These are phyloP conservation scores for Hycleus phaleratus DNA, from an alignment of 1,140 invertebrate species.

Conservation along the genomic window DNA sequence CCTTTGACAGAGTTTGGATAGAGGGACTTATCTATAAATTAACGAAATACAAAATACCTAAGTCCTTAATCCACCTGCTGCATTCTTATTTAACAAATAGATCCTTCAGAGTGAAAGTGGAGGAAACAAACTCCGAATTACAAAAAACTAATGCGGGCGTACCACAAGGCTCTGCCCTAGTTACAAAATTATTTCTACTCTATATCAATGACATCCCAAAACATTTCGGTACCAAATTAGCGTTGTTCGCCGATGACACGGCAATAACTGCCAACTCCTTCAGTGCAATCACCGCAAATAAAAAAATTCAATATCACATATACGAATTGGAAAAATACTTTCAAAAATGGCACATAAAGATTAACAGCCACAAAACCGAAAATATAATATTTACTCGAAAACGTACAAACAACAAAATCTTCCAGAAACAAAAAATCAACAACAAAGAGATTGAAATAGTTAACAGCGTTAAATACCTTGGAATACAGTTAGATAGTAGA, in stretches of 20 bases:
- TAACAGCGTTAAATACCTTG: slow-evolving; percentile 4
- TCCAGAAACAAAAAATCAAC: not conserved
- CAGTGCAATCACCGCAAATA: not conserved
- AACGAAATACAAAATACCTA: slow-evolving; percentile 2
- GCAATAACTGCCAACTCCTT: slow-evolving; percentile 8
- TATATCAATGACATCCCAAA: slow-evolving; percentile 26
- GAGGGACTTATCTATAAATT: slow-evolving; percentile 25
- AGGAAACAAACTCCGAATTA: slow-evolving; percentile 5
- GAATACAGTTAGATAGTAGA: not conserved
- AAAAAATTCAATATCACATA: not conserved
- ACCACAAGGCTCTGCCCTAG: slow-evolving; percentile 27
- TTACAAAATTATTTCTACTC: slow-evolving; percentile 18
- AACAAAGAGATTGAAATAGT: not conserved
- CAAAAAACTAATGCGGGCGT: slow-evolving; percentile 22
- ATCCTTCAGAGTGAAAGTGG: slow-evolving; percentile 17
- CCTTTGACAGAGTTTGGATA: slow-evolving; percentile 32
- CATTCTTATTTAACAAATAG: slow-evolving; percentile 19
- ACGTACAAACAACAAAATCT: not conserved
- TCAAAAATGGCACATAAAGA: not conserved
- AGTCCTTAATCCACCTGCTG: slow-evolving; percentile 10
- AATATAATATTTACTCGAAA: not conserved
- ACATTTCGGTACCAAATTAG: slow-evolving; percentile 15
- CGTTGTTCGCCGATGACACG: slow-evolving; percentile 28
- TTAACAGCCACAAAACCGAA: slow-evolving; percentile 3
- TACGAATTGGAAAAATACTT: not conserved